Evolutionary conservation across 2,113 vertebrate species (phyloP).

Genomic region (Nibea coibor): DNA sequence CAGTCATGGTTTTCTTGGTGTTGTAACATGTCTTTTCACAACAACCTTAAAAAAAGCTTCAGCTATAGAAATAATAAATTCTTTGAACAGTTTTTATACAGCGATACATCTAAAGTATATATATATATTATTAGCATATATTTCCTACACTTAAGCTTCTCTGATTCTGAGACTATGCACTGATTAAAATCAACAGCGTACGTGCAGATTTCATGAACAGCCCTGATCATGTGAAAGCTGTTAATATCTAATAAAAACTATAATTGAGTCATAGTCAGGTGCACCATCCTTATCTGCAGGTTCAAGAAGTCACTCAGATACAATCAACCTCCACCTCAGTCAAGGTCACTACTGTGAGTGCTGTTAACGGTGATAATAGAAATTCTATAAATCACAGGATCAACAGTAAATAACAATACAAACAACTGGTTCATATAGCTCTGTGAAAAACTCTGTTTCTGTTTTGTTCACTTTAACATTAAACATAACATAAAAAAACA

Average conservation of each 20-base stretch:
- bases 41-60: neutral
- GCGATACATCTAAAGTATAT: neutral
- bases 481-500: too few species aligned
- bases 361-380: neutral
- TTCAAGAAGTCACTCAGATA: constrained; percentile 7
- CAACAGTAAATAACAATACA: too few species aligned
- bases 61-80: neutral
- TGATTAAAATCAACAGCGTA: neutral
- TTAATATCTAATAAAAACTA: neutral
- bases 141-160: neutral
- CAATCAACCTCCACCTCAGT: neutral
- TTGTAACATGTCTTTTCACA: neutral
- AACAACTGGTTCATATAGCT: too few species aligned
- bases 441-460: too few species aligned
- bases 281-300: constrained; percentile 19
- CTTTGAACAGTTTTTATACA: neutral
- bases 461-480: too few species aligned
- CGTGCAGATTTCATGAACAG: neutral
- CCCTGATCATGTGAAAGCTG: constrained; percentile 21
- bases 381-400: neutral
- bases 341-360: neutral
- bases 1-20: neutral
- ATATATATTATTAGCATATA: neutral
- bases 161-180: neutral
- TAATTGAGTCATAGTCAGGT: constrained; percentile 9